Base-by-base conservation (phyloP, 2,888 invertebrate species). In the Drosophila greeni region DNA sequence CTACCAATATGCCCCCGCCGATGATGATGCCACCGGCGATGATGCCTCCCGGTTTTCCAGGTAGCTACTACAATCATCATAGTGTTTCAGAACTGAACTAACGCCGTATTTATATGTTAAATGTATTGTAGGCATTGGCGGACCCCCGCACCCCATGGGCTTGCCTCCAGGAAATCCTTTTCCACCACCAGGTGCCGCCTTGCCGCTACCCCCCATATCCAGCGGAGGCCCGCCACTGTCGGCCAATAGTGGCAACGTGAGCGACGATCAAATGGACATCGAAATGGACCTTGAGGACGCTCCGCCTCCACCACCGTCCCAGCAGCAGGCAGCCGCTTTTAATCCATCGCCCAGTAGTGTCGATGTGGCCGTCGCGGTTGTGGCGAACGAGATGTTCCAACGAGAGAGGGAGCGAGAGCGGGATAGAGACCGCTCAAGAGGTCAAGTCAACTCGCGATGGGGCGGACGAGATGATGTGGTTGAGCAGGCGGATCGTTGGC, bases 221-320 rank as follows among this genome's bases (percentile, higher is more conserved):
- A 47, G 60, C 11, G 68, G 64, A 42, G 71, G 71, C 24, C 86
- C 45, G 73, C 81, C 83, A 73, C 79, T 81, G 2, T 34, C 48
- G 5, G 61, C 72, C 14, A 58, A 75, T 52, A 62, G 70, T 5
- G 85, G 87, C 2, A 86, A 88, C 72, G 85, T 86, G 60, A 88
- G 91, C 49, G 94, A 94, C 55, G 95, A 95, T 82, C 94, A 93
- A 55, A 95, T 95, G 95, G 95, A 95, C 73, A 91, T 95, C 40
- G 95, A 95, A 86, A 92, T 93, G 87, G 93, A 92, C 61, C 91
- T 92, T 70, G 92, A 90, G n/a, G 85, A 86, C 36, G 82, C 66
- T 12, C 48, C 76, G 5, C 60, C 70, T 5, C 54, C 73, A 26
- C 66, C 74, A 9, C 29, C 45, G 14, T 33, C 29, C 20, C 57